Evolutionary conservation across 2,797 vertebrate species (phyloP).

Genomic region (Phoebastria nigripes): DNA sequence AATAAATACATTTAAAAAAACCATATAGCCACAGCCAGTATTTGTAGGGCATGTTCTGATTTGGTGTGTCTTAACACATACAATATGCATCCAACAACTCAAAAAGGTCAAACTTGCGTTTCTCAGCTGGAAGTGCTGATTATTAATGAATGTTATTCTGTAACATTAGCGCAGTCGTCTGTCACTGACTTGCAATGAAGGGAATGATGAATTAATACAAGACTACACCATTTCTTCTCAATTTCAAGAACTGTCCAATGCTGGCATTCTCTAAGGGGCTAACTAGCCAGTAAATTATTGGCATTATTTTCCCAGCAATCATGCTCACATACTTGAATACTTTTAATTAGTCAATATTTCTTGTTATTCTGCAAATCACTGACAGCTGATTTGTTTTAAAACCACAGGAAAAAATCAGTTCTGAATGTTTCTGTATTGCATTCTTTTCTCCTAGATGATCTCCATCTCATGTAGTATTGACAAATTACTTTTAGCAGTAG

Average conservation of each 20-base stretch:
- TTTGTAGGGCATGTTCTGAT: background rate
- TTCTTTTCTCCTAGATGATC: background rate
- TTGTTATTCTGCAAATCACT: constrained; percentile 37
- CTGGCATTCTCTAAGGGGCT: background rate
- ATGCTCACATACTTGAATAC: background rate
- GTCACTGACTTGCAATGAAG: background rate
- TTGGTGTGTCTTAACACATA: background rate
- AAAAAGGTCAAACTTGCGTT: background rate
- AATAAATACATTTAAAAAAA: background rate
- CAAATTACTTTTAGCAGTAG: constrained; percentile 28
- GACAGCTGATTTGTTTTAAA: constrained; percentile 43
- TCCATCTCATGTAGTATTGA: background rate
- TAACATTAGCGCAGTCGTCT: background rate
- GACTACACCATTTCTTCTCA: background rate
- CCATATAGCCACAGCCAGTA: background rate
- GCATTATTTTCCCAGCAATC: constrained; percentile 1
- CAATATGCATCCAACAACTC: background rate
- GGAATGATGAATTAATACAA: constrained; percentile 26
- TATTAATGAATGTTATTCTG: constrained; percentile 33
- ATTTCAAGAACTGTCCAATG: background rate
- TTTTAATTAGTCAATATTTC: constrained; percentile 49
- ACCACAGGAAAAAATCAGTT: background rate
- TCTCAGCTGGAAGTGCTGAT: background rate
- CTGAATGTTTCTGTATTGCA: background rate
- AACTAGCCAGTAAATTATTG: constrained; percentile 5